Conservation (phyloP, 2,888 invertebrate genomes). For the Chloromyia formosa region DNA sequence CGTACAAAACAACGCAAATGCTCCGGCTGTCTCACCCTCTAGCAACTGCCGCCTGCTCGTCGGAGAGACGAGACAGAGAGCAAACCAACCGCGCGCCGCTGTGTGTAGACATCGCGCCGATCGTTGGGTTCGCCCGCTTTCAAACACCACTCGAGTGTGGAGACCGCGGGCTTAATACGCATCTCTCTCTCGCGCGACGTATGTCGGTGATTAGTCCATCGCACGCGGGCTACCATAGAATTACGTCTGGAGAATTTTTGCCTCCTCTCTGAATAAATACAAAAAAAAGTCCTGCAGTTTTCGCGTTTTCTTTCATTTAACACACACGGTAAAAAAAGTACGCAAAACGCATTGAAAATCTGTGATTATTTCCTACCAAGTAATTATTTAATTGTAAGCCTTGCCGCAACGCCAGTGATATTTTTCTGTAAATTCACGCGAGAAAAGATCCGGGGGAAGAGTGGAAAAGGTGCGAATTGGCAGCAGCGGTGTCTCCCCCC, state of each 20-base stretch:
- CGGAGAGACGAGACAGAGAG: background rate
- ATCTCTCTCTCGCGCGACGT: conserved; percentile 35
- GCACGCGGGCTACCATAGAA: conserved; percentile 48
- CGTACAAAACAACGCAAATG: background rate
- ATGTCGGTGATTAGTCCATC: conserved; percentile 46
- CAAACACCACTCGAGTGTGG: too few species aligned
- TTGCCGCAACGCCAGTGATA: conserved; percentile 54
- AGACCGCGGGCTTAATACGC: background rate
- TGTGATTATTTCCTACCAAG: conserved; percentile 54
- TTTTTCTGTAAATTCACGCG: conserved; percentile 47
- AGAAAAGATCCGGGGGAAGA: conserved; percentile 17
- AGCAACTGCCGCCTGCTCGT: background rate
- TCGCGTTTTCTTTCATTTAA: conserved; percentile 47
- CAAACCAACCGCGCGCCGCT: background rate
- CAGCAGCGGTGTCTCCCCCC: background rate
- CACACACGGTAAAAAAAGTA: conserved; percentile 40
- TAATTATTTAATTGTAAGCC: conserved; percentile 53
- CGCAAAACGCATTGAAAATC: conserved; percentile 51
- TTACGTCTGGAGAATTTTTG: conserved; percentile 52
- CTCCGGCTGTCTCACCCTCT: background rate
- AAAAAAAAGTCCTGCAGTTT: conserved; percentile 48
- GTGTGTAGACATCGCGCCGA: background rate
- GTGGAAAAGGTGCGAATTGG: conserved; percentile 48
- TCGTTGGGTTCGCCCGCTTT: too few species aligned
- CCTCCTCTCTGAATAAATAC: conserved; percentile 48